phyloP scores from a whole-genome alignment of 2,888 invertebrate genomes.

The Raillietiella orientalis region DNA sequence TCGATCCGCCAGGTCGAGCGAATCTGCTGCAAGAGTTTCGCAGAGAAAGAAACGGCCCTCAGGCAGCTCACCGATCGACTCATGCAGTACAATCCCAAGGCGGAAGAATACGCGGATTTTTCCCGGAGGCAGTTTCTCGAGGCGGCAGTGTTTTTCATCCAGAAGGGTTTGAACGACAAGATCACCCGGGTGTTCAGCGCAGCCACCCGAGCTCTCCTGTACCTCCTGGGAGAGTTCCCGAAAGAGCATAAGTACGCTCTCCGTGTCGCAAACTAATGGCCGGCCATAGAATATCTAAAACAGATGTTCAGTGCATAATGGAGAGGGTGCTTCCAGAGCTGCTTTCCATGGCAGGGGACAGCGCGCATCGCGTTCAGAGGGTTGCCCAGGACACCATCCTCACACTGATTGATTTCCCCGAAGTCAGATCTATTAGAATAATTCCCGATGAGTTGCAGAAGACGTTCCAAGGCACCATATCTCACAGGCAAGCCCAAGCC shows the following conservation, averaged over 20 bases:
- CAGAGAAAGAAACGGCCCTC: conserved; percentile 64
- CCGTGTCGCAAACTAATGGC: no score
- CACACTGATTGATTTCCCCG: conserved; percentile 27
- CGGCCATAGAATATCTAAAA: conserved; percentile 30
- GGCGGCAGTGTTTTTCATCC: conserved; percentile 41
- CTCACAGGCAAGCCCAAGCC: conserved; percentile 50
- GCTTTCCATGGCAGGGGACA: conserved; percentile 52
- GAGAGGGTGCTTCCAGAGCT: conserved; percentile 53
- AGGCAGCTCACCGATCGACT: conserved; percentile 25
- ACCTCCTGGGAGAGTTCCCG: conserved; percentile 52
- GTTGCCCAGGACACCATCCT: conserved; percentile 58
- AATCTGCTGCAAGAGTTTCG: conserved; percentile 60
- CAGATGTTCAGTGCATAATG: conserved; percentile 45
- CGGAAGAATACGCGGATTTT: no score
- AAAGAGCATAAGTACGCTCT: conserved; percentile 33
- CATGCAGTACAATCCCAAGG: conserved; percentile 9
- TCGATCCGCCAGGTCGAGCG: conserved; percentile 44
- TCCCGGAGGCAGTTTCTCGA: no score
- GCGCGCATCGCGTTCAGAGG: conserved; percentile 50
- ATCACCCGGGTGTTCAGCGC: conserved; percentile 60
- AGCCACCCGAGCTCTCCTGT: conserved; percentile 43
- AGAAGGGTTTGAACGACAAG: conserved; percentile 48
- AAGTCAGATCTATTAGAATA: conserved; percentile 39
- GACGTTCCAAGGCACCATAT: conserved; percentile 48
- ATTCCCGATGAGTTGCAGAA: conserved; percentile 52